Base-by-base conservation (phyloP, 2,113 vertebrate species). In the Ammospiza nelsoni region DNA sequence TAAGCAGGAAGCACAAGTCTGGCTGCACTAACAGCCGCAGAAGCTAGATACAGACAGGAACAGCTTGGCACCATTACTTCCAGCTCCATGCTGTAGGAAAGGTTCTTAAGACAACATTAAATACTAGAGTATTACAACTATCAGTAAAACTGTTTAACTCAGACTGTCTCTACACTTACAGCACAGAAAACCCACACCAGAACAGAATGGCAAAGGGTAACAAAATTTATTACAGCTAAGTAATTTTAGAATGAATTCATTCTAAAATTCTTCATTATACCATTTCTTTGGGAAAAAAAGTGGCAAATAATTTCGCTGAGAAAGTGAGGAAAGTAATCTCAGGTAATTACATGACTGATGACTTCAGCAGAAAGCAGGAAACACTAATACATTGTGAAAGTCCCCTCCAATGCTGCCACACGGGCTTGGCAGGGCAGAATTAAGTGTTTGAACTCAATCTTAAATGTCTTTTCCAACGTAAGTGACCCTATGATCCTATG, bases 391-490 rank as follows among this genome's bases (percentile, higher is more conserved):
- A 23, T 3, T 29, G 21, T n/a, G 41, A 61, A 44, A 81, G 20
- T 4, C 3, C 6, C 4, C 15, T 67, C 37, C 31, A 87, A 48
- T 1, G 15, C 19, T 67, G 58, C 7, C 44, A 78, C 0, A 0
- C 7, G 21, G 49, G 25, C 31, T 44, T 65, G 39, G 27, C 28
- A 78, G 15, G 28, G 10, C 16, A 35, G 31, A 7, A 18, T 31
- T 68, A 62, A 71, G 17, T 3, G 11, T 25, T 23, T 76, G 13
- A 19, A 77, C 27, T 48, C 13, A 0, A 49, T 20, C 31, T 59
- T 49, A 65, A 35, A 68, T 3, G 8, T n/a, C 16, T 81, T 88
- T 72, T 84, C 28, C 24, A 55, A 44, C 5, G 13, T 25, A 51
- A 51, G 61, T 24, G 9, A 55, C 16, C 39, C 20, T 68, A 35